Conservation (phyloP, 2,888 invertebrate species). For the Tipula lateralis region DNA sequence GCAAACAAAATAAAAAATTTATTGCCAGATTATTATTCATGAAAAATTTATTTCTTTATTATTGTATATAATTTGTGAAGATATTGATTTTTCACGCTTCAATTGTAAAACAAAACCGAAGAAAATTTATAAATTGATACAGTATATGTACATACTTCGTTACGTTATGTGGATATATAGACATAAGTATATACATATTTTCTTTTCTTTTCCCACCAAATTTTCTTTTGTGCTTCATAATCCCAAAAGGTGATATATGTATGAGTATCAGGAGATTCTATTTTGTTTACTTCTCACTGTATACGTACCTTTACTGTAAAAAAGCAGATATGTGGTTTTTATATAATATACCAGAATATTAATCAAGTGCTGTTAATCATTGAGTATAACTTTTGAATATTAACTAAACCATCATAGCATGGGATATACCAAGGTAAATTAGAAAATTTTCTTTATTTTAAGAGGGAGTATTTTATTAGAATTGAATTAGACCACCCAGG, state of each 20-base stretch:
- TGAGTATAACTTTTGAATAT: no score
- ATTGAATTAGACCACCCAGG: no score
- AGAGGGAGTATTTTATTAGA: no score
- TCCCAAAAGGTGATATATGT: not conserved
- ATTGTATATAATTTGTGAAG: not conserved
- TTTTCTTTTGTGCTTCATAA: not conserved
- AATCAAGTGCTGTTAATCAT: not conserved
- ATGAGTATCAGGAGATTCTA: not conserved
- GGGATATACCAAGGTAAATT: no score
- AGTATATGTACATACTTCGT: not conserved
- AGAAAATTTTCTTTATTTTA: no score
- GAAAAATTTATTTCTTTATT: conserved; percentile 24
- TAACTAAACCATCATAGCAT: no score
- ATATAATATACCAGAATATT: not conserved
- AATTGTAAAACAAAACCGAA: not conserved
- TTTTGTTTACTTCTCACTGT: not conserved
- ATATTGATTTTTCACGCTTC: conserved; percentile 19
- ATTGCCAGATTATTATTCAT: conserved; percentile 19
- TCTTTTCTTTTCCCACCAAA: not conserved
- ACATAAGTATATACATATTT: not conserved
- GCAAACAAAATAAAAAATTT: not conserved
- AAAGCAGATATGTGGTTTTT: not conserved
- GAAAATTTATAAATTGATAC: not conserved
- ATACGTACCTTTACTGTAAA: not conserved
- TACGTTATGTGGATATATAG: not conserved